These are phyloP conservation scores for Aphyosemion australe DNA, from an alignment of 2,113 vertebrate species.

Conservation along the genomic window DNA sequence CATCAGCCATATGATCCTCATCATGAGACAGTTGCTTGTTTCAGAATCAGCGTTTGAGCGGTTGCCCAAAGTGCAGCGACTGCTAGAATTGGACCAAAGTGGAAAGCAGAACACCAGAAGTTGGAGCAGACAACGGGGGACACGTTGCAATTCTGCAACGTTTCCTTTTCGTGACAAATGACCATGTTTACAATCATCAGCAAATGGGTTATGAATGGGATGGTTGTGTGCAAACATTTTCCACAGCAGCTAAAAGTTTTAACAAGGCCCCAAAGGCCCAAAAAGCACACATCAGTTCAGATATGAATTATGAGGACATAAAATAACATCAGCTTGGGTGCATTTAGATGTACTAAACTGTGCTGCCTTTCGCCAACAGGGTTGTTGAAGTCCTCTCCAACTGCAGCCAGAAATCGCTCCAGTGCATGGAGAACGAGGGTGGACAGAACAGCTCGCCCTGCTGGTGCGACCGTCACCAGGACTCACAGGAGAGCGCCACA, in stretches of 20 bases:
- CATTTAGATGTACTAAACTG: conserved; percentile 14
- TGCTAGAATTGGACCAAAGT: conserved; percentile 35
- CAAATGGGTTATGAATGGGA: conserved; percentile 16
- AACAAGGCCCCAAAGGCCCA: conserved; percentile 13
- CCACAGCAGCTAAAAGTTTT: neutral
- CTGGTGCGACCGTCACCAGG: conserved; percentile 65
- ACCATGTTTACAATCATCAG: conserved; percentile 18
- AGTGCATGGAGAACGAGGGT: conserved; percentile 62
- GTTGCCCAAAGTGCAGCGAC: conserved; percentile 28
- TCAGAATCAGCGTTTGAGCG: conserved; percentile 36
- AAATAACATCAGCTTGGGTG: conserved; percentile 2
- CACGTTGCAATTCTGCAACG: conserved; percentile 8
- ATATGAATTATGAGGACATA: conserved; percentile 14
- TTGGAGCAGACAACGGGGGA: conserved; percentile 31
- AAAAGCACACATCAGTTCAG: neutral
- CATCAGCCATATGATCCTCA: conserved; percentile 35
- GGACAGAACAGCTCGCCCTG: conserved; percentile 65
- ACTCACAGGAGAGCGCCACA: conserved; percentile 82
- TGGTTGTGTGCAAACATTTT: conserved; percentile 18
- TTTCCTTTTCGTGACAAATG: conserved; percentile 20
- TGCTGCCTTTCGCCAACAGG: conserved; percentile 33
- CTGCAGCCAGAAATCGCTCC: conserved; percentile 33
- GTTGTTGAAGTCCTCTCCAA: conserved; percentile 42
- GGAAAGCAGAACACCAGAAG: conserved; percentile 29
- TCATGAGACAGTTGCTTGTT: conserved; percentile 35